Evolutionary conservation across 2,113 vertebrate genomes (phyloP), one percentile per base, ranked within the genome.

Genomic region (Taurulus bubalis): DNA sequence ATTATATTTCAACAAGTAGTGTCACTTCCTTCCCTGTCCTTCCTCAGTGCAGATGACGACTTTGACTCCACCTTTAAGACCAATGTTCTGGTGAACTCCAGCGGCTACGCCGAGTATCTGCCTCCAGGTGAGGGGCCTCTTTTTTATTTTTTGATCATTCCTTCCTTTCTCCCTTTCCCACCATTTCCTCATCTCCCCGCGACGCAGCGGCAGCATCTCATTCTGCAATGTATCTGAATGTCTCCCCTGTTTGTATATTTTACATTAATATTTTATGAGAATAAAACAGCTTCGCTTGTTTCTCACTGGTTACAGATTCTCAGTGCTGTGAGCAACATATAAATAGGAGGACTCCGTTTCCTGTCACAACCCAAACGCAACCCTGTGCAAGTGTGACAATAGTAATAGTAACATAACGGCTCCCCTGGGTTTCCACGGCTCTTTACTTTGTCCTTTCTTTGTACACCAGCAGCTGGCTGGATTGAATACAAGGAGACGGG

Each of bases 1-100:
- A 4, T 47, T 32, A 6, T 15, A 24, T 55, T 70, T 60, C 40
- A 77, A 24, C 71, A 74, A 40, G 53, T 65, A 3, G 53, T 88
- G 45, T 88, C 81, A 79, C 86, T 74, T 75, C 55, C 40, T 75
- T 38, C 66, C 59, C 70, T 91, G 59, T 83, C 79, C 82, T 82
- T 86, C 87, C 87, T 83, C 90, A 96, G 96, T 89, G 96, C 95
- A 89, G 95, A 96, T 84, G 95, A 96, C 32, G 93, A 96, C 69
- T 96, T 96, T 85, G 96, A 96, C 90, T 95, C 95, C 68, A 96
- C 95, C 80, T 96, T 95, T 75, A 96, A 96, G 89, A 94, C 95
- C 58, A 95, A 96, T 4, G 81, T 96, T 22, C 91, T 96, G 87
- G 95, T 96, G 42, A 96, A 96, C 86, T 96, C 96, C 84, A 96